Base-by-base conservation (phyloP, 1,140 invertebrate species). In the Eueides isabella region DNA sequence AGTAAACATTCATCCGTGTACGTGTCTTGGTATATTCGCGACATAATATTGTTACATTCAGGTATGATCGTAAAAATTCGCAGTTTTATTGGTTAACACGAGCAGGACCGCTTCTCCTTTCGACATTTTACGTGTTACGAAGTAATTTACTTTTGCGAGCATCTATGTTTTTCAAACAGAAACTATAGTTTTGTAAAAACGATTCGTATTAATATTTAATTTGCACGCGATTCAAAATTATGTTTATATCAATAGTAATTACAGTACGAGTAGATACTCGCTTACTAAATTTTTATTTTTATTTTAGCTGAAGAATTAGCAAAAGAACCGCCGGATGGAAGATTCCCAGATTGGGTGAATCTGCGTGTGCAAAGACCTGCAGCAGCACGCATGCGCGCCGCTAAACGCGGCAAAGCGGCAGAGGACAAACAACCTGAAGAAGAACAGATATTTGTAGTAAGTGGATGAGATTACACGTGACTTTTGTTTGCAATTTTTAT, bases 291-390 rank as follows among this genome's bases (percentile, higher is more conserved):
- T n/a, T n/a, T n/a, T 69, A 62, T 64, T 68, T 68, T 86, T 23
- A 76, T 78, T 30, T 26, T 79, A 94, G 93, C 91, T 67, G 85
- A 85, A 62, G 86, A 93, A 55, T 80, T 94, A 67, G 85, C 88
- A 14, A 90, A 88, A 55, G 92, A 93, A 71, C 92, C 92, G 3
- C 91, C 92, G 0, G 79, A 82, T 28, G 87, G 88, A 64, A 87
- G 93, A 64, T 94, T 92, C 72, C 77, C 88, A 64, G 91, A 93
- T 81, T 94, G 93, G 92, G 64, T 93, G 70, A 85, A 91, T 75
- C 86, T 86, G 61, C 87, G 85, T 23, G 84, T 88, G 38, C 90
- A 91, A 71, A 85, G 90, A 35, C 87, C 88, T 16, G 71, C 75
- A 2, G 71, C 78, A 28, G 75, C 80, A 74, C 88, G 88, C 89